Evolutionary conservation across 1,140 invertebrate species (phyloP), one percentile per base, ranked within the genome.

Genomic region (Nylanderia fulva): DNA sequence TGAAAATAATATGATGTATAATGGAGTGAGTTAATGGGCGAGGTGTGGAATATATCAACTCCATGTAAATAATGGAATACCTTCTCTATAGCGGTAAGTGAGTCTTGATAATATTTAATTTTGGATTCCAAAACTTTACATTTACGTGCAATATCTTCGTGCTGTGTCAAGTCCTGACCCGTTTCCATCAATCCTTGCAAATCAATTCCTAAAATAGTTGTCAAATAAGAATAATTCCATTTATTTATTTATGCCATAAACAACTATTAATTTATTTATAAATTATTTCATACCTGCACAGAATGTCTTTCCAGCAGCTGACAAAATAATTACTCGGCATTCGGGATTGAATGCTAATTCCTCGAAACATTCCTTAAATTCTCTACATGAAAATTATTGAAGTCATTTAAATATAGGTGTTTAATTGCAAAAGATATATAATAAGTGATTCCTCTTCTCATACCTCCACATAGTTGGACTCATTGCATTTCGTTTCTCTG

Each of bases 401-500:
- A 58, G 54, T 36, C 45, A 72, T 42, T 54, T 75, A 9, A 29
- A 58, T 61, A 69, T 85, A 13, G 45, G 71, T 27, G 2, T 64
- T 88, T 61, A 80, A 74, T 75, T 36, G 24, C 13, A 18, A 48
- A 72, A n/a, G 84, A 63, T 29, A 82, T 68, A 9, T 45, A 48
- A 45, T 11, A 90, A 74, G 2, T 77, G 64, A 80, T 85, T 42
- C n/a, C n/a, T n/a, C n/a, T n/a, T 82, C 79, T 96, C 96, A 95
- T 96, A 99, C 98, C 95, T 92, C 98, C 98, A 99, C 96, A 99
- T 97, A 61, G 94, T 94, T 82, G 93, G 92, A 93, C 97, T 98
- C 90, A 99, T 96, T 1, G 98, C 97, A 96, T 99, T 99, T 0
- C 97, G 88, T 93, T 97, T 97, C n/a, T 98, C 96, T 18, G 99